These are phyloP conservation scores for Dicentrarchus labrax DNA, from an alignment of 2,113 vertebrate species.

Conservation along the genomic window DNA sequence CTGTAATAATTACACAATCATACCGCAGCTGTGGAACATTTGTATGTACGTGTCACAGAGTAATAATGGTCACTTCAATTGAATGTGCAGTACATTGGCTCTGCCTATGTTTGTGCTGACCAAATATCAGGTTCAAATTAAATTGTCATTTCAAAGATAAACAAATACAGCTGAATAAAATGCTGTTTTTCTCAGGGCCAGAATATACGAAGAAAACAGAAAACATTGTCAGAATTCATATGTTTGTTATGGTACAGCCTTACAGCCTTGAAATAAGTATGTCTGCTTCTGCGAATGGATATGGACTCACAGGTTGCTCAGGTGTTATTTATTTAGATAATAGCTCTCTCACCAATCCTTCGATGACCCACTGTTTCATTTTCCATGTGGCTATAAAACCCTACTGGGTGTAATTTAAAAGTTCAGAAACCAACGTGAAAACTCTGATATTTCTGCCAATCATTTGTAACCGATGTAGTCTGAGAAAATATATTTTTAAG, in stretches of 20 bases:
- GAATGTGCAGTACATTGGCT: too few species aligned
- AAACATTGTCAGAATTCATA: not conserved
- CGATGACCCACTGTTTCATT: not conserved
- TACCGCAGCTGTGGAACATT: not conserved
- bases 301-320: not conserved
- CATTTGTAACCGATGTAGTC: not conserved
- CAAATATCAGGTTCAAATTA: not conserved
- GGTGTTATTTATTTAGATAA: not conserved
- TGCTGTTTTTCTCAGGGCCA: not conserved
- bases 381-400: not conserved
- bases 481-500: too few species aligned
- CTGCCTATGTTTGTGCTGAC: not conserved
- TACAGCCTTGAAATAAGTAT: not conserved
- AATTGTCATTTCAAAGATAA: not conserved
- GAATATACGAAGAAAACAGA: not conserved
- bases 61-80: not conserved
- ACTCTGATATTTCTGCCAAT: not conserved
- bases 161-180: not conserved
- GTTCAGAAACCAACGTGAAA: not conserved
- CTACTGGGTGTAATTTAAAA: not conserved
- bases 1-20: not conserved
- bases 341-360: not conserved
- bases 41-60: not conserved
- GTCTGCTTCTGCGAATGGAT: not conserved
- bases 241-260: conserved; percentile 7